A percentile compares a stretch with the other conserved stretches of the same genome.
Evolutionary conservation across 2,113 vertebrate species (phyloP).

Genomic region (Hippocampus guttulatus): DNA sequence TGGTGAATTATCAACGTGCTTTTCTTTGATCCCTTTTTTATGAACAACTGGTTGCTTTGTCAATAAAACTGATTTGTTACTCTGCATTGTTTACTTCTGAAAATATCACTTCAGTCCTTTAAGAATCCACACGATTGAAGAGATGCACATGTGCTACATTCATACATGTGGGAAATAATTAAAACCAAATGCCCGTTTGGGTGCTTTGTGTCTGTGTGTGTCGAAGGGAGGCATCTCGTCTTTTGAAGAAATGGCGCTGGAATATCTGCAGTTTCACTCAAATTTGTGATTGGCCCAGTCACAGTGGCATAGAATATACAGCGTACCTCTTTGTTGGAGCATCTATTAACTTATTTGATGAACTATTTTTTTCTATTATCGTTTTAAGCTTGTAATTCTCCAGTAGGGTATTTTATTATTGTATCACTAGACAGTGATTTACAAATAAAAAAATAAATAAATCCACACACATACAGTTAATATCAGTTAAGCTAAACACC

Average conservation of each 20-base stretch:
- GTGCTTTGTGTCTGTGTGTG: not conserved
- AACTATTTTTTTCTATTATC: too few relatives aligned
- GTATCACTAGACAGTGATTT: too few relatives aligned
- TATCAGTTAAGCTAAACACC: too few relatives aligned
- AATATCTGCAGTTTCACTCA: not conserved
- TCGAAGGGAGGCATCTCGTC: not conserved
- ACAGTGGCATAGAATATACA: not conserved
- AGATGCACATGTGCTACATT: not conserved
- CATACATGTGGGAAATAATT: not conserved
- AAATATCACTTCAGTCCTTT: not conserved
- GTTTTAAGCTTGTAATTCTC: too few relatives aligned
- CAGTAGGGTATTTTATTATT: too few relatives aligned
- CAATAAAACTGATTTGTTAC: constrained; percentile 75
- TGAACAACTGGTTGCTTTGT: constrained; percentile 67
- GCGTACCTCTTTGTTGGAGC: too few relatives aligned
- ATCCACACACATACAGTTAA: too few relatives aligned
- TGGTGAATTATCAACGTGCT: constrained; percentile 58
- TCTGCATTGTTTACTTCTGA: constrained; percentile 28
- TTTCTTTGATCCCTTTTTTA: constrained; percentile 67
- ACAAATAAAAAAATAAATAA: too few relatives aligned
- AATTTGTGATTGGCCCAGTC: not conserved
- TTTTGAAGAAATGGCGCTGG: not conserved
- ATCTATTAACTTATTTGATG: too few relatives aligned
- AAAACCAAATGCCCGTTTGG: not conserved
- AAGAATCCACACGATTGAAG: not conserved